Evolutionary conservation across 2,113 vertebrate genomes (phyloP).

Genomic region (Otus sunia): DNA sequence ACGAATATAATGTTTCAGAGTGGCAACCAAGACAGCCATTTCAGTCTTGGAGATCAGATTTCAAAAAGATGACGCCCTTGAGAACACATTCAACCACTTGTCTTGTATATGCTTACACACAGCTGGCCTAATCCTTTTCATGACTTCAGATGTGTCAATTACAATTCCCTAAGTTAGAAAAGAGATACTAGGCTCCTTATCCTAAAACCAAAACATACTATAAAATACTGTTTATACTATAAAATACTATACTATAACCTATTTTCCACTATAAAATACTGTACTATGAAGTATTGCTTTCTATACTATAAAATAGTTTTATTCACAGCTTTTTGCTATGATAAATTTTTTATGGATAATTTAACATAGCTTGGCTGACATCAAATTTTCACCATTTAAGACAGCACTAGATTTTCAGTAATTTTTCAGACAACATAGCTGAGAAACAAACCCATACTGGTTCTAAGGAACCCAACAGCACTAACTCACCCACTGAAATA

Average conservation of each 20-base stretch:
- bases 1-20: constrained; percentile 46
- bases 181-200: background rate
- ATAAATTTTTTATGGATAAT: background rate
- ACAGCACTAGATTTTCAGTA: background rate
- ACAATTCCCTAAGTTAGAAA: background rate
- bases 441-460: background rate
- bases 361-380: background rate
- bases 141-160: constrained; percentile 49
- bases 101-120: constrained; percentile 59
- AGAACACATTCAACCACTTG: constrained; percentile 65
- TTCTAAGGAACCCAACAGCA: background rate
- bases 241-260: background rate
- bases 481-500: background rate
- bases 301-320: background rate
- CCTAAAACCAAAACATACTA: background rate
- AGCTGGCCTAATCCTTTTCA: constrained; percentile 62
- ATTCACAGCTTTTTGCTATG: background rate
- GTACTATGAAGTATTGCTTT: background rate
- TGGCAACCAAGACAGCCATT: constrained; percentile 54
- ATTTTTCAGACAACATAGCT: background rate
- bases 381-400: background rate
- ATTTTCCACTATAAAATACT: too few relatives aligned
- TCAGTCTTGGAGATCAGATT: constrained; percentile 59
- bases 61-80: constrained; percentile 66
- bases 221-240: background rate